Conservation (phyloP, 2,797 vertebrate genomes). For the Epinephelus awoara region DNA sequence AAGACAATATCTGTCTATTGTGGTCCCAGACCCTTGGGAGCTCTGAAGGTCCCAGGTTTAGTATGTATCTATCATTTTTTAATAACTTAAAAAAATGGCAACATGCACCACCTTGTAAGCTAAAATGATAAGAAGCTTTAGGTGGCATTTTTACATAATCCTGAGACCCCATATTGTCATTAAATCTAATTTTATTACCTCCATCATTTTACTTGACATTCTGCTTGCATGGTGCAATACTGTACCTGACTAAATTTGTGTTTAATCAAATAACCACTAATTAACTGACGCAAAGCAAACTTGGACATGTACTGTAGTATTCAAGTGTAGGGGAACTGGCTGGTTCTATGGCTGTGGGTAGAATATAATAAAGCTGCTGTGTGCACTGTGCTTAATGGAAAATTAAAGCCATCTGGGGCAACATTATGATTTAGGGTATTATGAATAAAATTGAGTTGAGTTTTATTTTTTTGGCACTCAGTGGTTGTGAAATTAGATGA, state of each 20-base stretch:
- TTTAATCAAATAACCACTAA: conserved; percentile 4
- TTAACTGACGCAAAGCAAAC: neutral
- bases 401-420: conserved; percentile 7
- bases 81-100: neutral
- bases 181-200: neutral
- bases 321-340: neutral
- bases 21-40: neutral
- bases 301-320: neutral
- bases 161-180: neutral
- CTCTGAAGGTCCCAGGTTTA: neutral
- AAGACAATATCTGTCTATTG: neutral
- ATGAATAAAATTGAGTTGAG: neutral
- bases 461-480: neutral
- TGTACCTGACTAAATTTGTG: neutral
- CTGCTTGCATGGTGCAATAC: neutral
- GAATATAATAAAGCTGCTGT: neutral
- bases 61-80: neutral
- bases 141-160: neutral
- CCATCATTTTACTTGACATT: neutral
- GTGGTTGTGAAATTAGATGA: neutral
- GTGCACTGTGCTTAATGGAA: neutral
- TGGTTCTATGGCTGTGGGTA: conserved; percentile 12
- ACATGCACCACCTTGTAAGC: neutral
- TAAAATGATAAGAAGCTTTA: neutral
- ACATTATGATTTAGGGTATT: neutral